phyloP scores from a whole-genome alignment of 2,113 vertebrate species.

The Lampris megalopsis region DNA sequence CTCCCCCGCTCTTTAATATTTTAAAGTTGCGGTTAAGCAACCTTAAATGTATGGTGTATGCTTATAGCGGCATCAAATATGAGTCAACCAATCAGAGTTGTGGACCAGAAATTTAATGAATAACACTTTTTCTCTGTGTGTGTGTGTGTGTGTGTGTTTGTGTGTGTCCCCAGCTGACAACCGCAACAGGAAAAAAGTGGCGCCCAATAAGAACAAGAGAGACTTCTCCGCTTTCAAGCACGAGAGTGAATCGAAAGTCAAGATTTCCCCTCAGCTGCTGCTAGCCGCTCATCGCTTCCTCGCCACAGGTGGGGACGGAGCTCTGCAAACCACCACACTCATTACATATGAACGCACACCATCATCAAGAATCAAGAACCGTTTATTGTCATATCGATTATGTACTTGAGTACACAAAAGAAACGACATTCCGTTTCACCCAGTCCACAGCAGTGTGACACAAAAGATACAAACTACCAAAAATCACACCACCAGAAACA shows the following conservation, averaged over 20 bases:
- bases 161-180: conserved; percentile 87
- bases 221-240: conserved; percentile 97
- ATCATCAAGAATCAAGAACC: not conserved
- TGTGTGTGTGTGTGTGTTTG: not conserved
- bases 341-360: not conserved
- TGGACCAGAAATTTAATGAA: too few species aligned
- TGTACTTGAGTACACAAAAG: too few species aligned
- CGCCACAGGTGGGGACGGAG: conserved; percentile 86
- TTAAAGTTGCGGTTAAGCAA: too few species aligned
- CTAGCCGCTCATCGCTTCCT: conserved; percentile 96
- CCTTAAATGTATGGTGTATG: too few species aligned
- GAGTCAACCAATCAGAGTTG: not conserved
- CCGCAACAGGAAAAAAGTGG: conserved; percentile 88
- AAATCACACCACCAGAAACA: too few species aligned
- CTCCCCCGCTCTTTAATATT: too few species aligned
- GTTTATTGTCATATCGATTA: too few species aligned
- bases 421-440: too few species aligned
- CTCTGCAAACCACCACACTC: not conserved
- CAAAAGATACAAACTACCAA: too few species aligned
- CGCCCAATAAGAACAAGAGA: conserved; percentile 87
- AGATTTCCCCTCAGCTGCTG: conserved; percentile 96
- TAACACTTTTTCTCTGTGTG: not conserved
- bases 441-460: too few species aligned
- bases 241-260: conserved; percentile 91
- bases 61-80: not conserved